Conservation (phyloP, 2,888 invertebrate genomes). For the Chrysodeixis includens region DNA sequence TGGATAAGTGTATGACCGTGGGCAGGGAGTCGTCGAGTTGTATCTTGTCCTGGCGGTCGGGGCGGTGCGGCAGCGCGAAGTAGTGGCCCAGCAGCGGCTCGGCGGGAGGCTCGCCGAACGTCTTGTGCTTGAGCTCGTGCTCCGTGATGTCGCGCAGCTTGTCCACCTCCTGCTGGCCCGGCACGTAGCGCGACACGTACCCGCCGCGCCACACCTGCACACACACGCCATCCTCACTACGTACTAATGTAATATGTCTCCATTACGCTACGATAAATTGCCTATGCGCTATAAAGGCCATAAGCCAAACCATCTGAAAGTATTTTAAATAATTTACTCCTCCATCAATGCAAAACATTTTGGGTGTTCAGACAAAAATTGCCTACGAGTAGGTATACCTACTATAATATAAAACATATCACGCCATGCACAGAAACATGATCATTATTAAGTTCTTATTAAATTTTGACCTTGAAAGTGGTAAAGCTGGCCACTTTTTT, state of each 20-base stretch:
- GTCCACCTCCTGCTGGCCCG: constrained; percentile 83
- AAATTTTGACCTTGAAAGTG: constrained; percentile 90
- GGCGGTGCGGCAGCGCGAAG: constrained; percentile 87
- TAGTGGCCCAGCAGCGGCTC: constrained; percentile 90
- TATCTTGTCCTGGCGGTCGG: constrained; percentile 84
- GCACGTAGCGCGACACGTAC: constrained; percentile 85
- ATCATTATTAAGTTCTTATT: background rate
- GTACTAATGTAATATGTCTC: too few relatives aligned
- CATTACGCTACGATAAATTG: background rate
- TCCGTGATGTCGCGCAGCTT: constrained; percentile 79
- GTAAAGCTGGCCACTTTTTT: constrained; percentile 93
- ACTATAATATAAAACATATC: too few relatives aligned
- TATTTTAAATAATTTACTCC: too few relatives aligned
- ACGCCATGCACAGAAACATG: too few relatives aligned
- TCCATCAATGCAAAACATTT: too few relatives aligned
- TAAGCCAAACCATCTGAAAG: background rate
- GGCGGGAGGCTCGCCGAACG: constrained; percentile 88
- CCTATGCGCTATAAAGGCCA: background rate
- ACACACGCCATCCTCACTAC: background rate
- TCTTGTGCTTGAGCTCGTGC: constrained; percentile 76
- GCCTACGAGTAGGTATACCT: too few relatives aligned
- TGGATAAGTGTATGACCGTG: constrained; percentile 66
- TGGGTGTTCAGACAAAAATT: too few relatives aligned
- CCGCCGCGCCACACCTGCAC: constrained; percentile 84
- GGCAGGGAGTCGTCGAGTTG: constrained; percentile 90